phyloP scores from a whole-genome alignment of 2,113 vertebrate genomes.

The Trogon surrucura region DNA sequence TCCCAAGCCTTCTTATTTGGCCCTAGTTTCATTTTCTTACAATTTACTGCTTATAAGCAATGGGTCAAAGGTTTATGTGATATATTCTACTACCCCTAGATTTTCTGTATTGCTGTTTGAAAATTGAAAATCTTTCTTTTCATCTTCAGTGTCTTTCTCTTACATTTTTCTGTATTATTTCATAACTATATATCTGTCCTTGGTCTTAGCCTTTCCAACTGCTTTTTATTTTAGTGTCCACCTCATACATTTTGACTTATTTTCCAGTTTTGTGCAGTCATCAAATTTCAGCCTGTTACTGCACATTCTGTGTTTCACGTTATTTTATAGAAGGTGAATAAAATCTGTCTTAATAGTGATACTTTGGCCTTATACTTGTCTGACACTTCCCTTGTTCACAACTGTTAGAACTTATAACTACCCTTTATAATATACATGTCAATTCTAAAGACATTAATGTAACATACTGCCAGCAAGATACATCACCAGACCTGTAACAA shows the following conservation, averaged over 20 bases:
- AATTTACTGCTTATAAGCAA: constrained; percentile 49
- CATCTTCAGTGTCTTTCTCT: constrained; percentile 48
- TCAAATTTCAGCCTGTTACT: constrained; percentile 58
- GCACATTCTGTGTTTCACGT: constrained; percentile 46
- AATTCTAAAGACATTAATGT: constrained; percentile 35
- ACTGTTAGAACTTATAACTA: constrained; percentile 41
- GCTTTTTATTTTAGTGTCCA: constrained; percentile 58
- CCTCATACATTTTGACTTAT: constrained; percentile 62
- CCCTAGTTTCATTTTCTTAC: constrained; percentile 5
- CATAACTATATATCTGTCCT: constrained; percentile 64
- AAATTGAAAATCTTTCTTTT: constrained; percentile 57
- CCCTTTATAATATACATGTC: constrained; percentile 42
- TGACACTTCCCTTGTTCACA: neutral
- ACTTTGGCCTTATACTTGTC: constrained; percentile 51
- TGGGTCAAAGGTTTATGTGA: constrained; percentile 38
- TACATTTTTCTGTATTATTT: constrained; percentile 65
- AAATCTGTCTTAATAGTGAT: constrained; percentile 59
- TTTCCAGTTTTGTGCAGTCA: constrained; percentile 65
- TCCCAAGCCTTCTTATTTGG: constrained; percentile 1
- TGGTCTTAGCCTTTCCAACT: constrained; percentile 55
- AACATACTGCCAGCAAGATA: constrained; percentile 25
- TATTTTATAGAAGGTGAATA: constrained; percentile 52
- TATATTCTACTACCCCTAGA: constrained; percentile 13
- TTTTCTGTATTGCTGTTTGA: constrained; percentile 46
- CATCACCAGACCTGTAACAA: constrained; percentile 10